phyloP scores from a whole-genome alignment of 2,888 invertebrate genomes.

The Herminia tarsipennalis region DNA sequence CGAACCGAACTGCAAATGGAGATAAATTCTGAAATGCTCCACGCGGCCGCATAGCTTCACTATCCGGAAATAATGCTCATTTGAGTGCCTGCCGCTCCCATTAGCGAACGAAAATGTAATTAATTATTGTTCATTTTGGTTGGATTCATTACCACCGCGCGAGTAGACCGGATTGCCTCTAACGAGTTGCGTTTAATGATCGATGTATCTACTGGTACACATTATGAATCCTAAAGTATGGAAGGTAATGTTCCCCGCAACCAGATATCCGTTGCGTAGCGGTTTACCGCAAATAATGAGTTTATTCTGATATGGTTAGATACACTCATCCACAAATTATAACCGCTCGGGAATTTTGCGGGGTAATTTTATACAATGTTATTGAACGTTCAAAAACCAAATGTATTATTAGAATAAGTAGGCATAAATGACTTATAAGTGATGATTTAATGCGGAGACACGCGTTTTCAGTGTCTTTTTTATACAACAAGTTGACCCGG shows the following conservation, averaged over 20 bases:
- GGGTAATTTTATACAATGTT: too few relatives aligned
- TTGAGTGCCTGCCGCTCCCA: slow-evolving; percentile 54
- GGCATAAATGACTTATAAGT: too few relatives aligned
- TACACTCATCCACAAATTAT: slow-evolving; percentile 7
- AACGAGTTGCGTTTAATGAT: slow-evolving; percentile 46
- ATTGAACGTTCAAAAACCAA: too few relatives aligned
- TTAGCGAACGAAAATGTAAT: slow-evolving; percentile 66
- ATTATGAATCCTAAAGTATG: slow-evolving; percentile 17
- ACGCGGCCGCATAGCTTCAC: slow-evolving; percentile 46
- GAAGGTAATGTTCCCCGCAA: slow-evolving; percentile 14
- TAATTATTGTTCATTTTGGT: slow-evolving; percentile 65
- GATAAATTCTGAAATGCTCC: slow-evolving; percentile 63
- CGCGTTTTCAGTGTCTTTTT: too few relatives aligned
- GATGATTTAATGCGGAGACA: too few relatives aligned
- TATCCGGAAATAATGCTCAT: slow-evolving; percentile 63
- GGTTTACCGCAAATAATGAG: slow-evolving; percentile 26
- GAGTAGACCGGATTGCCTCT: slow-evolving; percentile 49
- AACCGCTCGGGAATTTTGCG: too few relatives aligned
- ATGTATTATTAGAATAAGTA: too few relatives aligned
- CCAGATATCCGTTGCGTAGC: slow-evolving; percentile 8
- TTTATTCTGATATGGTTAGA: slow-evolving; percentile 12
- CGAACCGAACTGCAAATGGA: slow-evolving; percentile 68
- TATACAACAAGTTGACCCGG: too few relatives aligned
- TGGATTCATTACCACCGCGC: slow-evolving; percentile 57
- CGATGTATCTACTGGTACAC: slow-evolving; percentile 28